These are phyloP conservation scores for Lagorchestes hirsutus DNA, from an alignment of 2,797 vertebrate species.

Conservation along the genomic window DNA sequence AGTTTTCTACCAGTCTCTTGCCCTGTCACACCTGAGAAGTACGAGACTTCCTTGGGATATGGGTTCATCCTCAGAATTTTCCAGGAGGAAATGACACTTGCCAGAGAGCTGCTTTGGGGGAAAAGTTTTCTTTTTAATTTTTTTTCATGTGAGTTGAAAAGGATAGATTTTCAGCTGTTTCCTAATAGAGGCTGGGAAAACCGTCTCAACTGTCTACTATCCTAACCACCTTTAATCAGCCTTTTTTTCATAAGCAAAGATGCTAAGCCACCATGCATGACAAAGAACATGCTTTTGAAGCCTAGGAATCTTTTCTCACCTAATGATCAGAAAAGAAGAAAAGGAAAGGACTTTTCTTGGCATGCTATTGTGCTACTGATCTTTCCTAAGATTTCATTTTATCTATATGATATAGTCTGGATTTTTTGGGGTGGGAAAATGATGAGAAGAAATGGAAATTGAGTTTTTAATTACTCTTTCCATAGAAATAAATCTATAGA, in stretches of 20 bases:
- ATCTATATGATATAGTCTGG: neutral
- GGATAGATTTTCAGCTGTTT: neutral
- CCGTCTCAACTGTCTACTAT: constrained; percentile 6
- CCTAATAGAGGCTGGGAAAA: neutral
- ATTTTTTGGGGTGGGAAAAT: neutral
- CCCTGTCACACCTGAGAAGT: neutral
- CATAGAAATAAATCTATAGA: neutral
- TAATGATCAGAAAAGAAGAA: neutral
- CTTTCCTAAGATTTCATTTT: neutral
- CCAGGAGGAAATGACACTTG: no score
- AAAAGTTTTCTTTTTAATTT: neutral
- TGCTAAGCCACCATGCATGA: neutral
- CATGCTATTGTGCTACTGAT: neutral
- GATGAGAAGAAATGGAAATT: neutral
- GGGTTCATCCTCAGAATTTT: neutral
- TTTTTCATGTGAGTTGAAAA: neutral
- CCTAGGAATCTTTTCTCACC: neutral
- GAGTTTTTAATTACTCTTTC: constrained; percentile 4
- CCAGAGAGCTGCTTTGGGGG: rapidly evolving
- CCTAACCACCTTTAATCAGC: neutral
- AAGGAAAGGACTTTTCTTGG: neutral
- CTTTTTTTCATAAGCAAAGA: neutral
- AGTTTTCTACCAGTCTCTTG: rapidly evolving
- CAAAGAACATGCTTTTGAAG: neutral
- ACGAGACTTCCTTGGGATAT: rapidly evolving